phyloP scores from a whole-genome alignment of 2,113 vertebrate genomes.

The Laterallus jamaicensis region DNA sequence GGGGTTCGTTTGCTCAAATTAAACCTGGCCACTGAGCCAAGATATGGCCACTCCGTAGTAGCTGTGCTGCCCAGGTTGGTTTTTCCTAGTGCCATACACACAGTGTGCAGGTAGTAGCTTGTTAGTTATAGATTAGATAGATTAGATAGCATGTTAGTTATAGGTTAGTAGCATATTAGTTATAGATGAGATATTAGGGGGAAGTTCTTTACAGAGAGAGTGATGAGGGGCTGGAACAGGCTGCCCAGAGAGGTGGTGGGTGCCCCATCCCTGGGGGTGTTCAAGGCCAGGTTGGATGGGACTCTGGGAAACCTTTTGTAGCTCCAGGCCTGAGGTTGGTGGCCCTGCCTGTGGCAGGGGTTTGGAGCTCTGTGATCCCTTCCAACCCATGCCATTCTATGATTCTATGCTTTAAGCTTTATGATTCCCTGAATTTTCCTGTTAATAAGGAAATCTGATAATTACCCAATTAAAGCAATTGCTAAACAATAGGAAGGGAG shows the following conservation, averaged over 20 bases:
- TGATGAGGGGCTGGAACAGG: too few relatives aligned
- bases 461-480: constrained; percentile 12
- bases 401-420: background rate
- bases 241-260: too few relatives aligned
- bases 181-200: too few relatives aligned
- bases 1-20: background rate
- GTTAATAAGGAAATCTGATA: constrained; percentile 29
- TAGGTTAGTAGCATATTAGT: background rate
- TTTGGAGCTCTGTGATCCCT: too few relatives aligned
- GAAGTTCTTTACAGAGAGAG: too few relatives aligned
- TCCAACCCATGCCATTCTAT: too few relatives aligned
- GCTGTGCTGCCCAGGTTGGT: background rate
- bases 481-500: constrained; percentile 9
- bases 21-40: background rate
- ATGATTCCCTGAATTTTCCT: background rate
- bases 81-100: background rate
- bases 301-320: too few relatives aligned
- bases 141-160: background rate
- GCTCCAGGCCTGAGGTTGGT: too few relatives aligned
- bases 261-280: too few relatives aligned
- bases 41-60: background rate
- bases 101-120: background rate
- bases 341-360: too few relatives aligned
- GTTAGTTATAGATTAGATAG: background rate
- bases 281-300: too few relatives aligned